These are phyloP conservation scores for Hyaena hyaena DNA, from an alignment of 2,113 vertebrate genomes.

Conservation along the genomic window DNA sequence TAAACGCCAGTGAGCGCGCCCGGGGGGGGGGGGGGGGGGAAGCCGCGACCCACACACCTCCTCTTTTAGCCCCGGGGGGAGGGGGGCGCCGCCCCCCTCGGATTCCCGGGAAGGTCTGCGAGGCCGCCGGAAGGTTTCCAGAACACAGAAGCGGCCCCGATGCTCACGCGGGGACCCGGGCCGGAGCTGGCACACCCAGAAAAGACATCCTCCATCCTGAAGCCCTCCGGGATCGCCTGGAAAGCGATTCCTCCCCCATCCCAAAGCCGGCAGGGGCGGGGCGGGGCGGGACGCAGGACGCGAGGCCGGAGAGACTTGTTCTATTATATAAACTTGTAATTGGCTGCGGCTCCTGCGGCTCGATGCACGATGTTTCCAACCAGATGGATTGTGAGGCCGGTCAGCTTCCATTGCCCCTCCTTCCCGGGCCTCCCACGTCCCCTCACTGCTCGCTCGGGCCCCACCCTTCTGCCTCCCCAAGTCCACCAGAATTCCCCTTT, in stretches of 20 bases:
- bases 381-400: neutral
- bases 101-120: slow-evolving; percentile 63
- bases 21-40: slow-evolving; percentile 25
- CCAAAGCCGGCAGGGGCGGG: neutral
- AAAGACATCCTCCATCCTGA: neutral
- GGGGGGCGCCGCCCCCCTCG: neutral
- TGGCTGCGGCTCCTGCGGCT: neutral
- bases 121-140: slow-evolving; percentile 67
- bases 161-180: neutral
- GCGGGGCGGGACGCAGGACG: neutral
- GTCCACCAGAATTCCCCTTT: neutral
- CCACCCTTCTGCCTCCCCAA: neutral
- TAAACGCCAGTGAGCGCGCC: slow-evolving; percentile 39
- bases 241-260: neutral
- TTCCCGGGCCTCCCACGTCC: neutral
- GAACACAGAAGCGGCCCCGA: neutral
- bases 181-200: neutral
- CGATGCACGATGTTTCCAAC: neutral
- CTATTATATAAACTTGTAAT: slow-evolving; percentile 28
- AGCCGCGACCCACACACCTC: slow-evolving; percentile 31
- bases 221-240: neutral
- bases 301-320: neutral
- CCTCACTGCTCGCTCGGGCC: neutral
- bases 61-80: neutral
- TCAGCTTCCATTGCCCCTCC: neutral